Base-by-base conservation (phyloP, 2,797 vertebrate genomes). In the Phataginus tricuspis region DNA sequence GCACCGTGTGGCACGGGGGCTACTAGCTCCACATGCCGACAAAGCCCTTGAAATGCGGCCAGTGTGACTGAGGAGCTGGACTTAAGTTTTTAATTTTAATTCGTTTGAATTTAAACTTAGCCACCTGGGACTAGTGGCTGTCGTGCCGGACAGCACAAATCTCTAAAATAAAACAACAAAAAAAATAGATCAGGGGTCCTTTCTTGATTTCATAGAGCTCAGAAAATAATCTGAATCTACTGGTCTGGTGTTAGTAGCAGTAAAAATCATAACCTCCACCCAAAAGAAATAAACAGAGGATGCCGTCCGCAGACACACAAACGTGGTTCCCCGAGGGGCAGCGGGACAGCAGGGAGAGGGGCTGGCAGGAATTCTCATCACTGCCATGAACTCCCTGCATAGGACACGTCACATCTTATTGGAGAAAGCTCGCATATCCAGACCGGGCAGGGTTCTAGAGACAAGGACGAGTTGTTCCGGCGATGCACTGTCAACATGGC, bases 11-110 rank as follows among this genome's bases (percentile, higher is more conserved):
- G 75, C 10, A 18, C 18, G 9, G 49, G 2, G 10, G 39, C 59
- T 0, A 2, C 2, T 7, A 15, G 83, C 16, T 27, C 11, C 59
- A 3, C 0, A 0, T 80, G 34, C 39, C 37, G 2, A 27, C 0
- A 21, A 6, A 59, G 18, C 61, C 63, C 72, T 1, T 59, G 21
- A 91, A 77, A 89, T 45, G 14, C 0, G 39, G 25, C 29, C 59
- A 5, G 12, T 34, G 16, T 34, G 86, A 69, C 10, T 66, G 37
- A 91, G 68, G 11, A 82, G 57, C 9, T 15, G 16, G 53, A 39
- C 66, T 91, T 91, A 27, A n/a, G 42, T 13, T 59, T 90, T 63
- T 86, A 27, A 61, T 25, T 87, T 49, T 64, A 72, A 37, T 21
- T 68, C 19, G 72, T 25, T 93, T 91, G 53, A 78, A 90, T 69